Evolutionary conservation across 2,113 vertebrate species (phyloP).

Genomic region (Stigmatopora nigra): DNA sequence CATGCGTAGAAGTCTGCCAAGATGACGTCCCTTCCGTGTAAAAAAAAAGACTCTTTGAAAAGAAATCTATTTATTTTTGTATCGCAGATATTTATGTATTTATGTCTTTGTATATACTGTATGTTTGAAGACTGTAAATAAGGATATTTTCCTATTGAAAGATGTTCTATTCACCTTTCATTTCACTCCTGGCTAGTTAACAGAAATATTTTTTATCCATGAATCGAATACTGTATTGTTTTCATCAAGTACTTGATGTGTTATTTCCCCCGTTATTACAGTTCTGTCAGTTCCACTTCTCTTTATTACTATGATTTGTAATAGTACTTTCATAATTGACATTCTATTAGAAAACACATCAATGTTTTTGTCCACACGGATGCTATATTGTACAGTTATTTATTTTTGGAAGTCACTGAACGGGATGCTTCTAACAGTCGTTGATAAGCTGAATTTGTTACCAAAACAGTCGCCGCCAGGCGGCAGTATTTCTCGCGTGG

Average conservation of each 20-base stretch:
- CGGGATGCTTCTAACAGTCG: slow-evolving; percentile 61
- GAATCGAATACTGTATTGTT: slow-evolving; percentile 11
- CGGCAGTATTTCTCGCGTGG: slow-evolving; percentile 48
- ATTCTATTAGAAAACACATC: slow-evolving; percentile 67
- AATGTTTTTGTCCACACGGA: slow-evolving; percentile 55
- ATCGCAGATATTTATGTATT: slow-evolving; percentile 98
- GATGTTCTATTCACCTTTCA: slow-evolving; percentile 38
- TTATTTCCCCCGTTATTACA: slow-evolving; percentile 30
- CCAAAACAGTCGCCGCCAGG: slow-evolving; percentile 52
- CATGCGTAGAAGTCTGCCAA: slow-evolving; percentile 67
- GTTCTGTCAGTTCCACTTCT: slow-evolving; percentile 16
- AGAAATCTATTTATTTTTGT: slow-evolving; percentile 96
- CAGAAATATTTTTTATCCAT: neutral
- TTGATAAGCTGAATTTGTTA: slow-evolving; percentile 65
- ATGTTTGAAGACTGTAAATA: slow-evolving; percentile 70
- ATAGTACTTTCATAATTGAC: slow-evolving; percentile 60
- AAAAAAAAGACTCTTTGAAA: slow-evolving; percentile 50
- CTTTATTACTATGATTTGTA: slow-evolving; percentile 26
- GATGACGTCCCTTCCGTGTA: slow-evolving; percentile 43
- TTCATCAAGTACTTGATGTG: slow-evolving; percentile 45
- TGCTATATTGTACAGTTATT: slow-evolving; percentile 71
- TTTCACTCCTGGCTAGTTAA: slow-evolving; percentile 7
- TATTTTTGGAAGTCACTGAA: slow-evolving; percentile 65
- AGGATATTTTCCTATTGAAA: slow-evolving; percentile 68
- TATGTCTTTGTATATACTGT: slow-evolving; percentile 95